Evolutionary conservation across 2,113 vertebrate species (phyloP), one percentile per base, ranked within the genome.

Genomic region (Lamprologus sp.): DNA sequence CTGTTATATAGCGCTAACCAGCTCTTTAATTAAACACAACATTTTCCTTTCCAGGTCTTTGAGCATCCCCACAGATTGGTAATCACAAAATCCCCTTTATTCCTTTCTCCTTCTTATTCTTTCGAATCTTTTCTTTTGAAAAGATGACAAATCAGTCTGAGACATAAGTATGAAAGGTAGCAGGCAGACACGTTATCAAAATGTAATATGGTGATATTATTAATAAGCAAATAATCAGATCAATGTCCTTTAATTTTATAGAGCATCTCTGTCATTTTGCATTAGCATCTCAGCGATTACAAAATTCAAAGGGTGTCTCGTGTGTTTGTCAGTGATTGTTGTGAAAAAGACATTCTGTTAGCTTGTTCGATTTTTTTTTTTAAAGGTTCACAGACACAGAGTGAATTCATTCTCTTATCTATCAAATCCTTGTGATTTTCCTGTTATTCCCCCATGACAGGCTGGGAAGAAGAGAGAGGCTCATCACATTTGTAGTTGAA

Each of bases 401-500:
- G n/a, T 49, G 33, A 23, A 84, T 85, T 89, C 80, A 80, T 63
- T 86, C 40, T 45, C 49, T 60, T 55, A 23, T 23, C 58, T 28
- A 51, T 80, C 85, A 42, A 83, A 88, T 86, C 79, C 35, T 81
- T 86, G 53, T 42, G 63, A 70, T 65, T 58, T 79, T 84, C 33
- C 15, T 60, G 28, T 85, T 79, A 88, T 81, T 26, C 55, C 5
- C 28, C 13, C 6, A 51, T 56, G 49, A 14, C 40, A 63, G 79
- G n/a, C 83, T 56, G 26, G 54, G 17, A 65, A 56, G n/a, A 82
- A 55, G 28, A 83, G 28, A 81, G 13, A 49, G 75, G 84, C 89
- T 93, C 73, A 85, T 92, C 84, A 63, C 92, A 92, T 95, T 90
- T 90, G 88, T 81, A 80, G 87, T 93, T 83, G 60, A 86, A 94